Percentiles rank a stretch among this genome's conserved stretches.
Conservation (phyloP, 2,888 invertebrate genomes). For the Hemithea aestivaria region DNA sequence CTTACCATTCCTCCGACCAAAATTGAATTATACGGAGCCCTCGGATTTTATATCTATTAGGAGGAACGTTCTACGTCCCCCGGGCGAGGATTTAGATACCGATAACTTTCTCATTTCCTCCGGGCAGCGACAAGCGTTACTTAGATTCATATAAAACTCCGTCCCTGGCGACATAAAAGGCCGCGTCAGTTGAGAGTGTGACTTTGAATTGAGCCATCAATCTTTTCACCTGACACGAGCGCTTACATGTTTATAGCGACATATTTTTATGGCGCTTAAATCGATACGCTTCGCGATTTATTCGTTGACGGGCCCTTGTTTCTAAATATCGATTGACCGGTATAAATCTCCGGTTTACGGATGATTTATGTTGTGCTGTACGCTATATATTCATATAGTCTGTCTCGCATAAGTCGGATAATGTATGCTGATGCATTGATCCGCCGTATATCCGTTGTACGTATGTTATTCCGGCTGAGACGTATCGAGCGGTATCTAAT, state of each 20-base stretch:
- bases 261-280: constrained; percentile 43
- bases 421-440: constrained; percentile 32
- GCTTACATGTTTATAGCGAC: constrained; percentile 44
- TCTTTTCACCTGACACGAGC: constrained; percentile 53
- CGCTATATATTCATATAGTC: constrained; percentile 11
- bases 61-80: constrained; percentile 63
- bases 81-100: constrained; percentile 68
- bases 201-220: constrained; percentile 56
- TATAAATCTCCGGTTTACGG: constrained; percentile 4
- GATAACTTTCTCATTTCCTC: constrained; percentile 77
- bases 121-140: constrained; percentile 52
- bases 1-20: constrained; percentile 47
- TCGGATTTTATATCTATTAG: constrained; percentile 75
- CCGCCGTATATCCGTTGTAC: constrained; percentile 20
- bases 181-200: constrained; percentile 35
- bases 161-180: constrained; percentile 45
- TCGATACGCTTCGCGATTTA: constrained; percentile 28
- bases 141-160: constrained; percentile 51
- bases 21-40: constrained; percentile 71
- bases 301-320: constrained; percentile 28
- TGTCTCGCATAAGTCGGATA: constrained; percentile 30
- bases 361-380: constrained; percentile 13
- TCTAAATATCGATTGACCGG: constrained; percentile 14
- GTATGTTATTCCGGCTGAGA: constrained; percentile 19
- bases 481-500: constrained; percentile 34